Base-by-base conservation (phyloP, 2,888 invertebrate genomes). In the Ellobium chinense region DNA sequence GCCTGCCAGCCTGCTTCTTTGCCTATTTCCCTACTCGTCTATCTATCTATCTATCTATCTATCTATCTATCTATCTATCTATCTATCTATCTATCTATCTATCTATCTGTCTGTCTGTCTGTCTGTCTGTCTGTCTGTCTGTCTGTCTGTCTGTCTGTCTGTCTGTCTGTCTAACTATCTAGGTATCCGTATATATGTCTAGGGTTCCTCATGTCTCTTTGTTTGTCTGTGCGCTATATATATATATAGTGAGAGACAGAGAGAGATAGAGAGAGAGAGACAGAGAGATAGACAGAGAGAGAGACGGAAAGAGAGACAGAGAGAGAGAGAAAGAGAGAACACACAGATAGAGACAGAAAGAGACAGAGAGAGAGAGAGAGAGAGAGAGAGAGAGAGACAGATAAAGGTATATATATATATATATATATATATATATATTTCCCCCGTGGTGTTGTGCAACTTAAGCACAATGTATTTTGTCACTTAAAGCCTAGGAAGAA, bases 21-120 rank as follows among this genome's bases (percentile, higher is more conserved):
- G 27, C 29, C 65, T 65, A 31, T 65, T 12, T 31, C 9, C 29
- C 65, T 31, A 31, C 29, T 31, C 27, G 27, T 65, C 65, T 31
- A 31, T 65, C 65, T 31, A 31, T 65, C 65, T 31, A 31, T 65
- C 65, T 31, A 31, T 65, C 65, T 31, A 31, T 24, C 65, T 65
- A 31, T 65, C 65, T 65, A 31, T 65, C 65, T 65, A 31, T 65
- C 65, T 65, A 31, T 65, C 65, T 65, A 31, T 65, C 65, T 65
- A 31, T 65, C 65, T 65, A 31, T 65, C 31, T 65, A 31, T 65
- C 65, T 65, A 21, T 65, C 65, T 65, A 21, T 65, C 65, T n/a
- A 7, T 60, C 60, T 65, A 21, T 65, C 65, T 65, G 21, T 65
- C 27, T 65, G 21, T 65, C 65, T 65, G 31, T 65, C 65, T 65